A percentile compares a stretch with the other conserved stretches of the same genome.
Conservation (phyloP, 2,113 vertebrate species). For the Labeo rohita region DNA sequence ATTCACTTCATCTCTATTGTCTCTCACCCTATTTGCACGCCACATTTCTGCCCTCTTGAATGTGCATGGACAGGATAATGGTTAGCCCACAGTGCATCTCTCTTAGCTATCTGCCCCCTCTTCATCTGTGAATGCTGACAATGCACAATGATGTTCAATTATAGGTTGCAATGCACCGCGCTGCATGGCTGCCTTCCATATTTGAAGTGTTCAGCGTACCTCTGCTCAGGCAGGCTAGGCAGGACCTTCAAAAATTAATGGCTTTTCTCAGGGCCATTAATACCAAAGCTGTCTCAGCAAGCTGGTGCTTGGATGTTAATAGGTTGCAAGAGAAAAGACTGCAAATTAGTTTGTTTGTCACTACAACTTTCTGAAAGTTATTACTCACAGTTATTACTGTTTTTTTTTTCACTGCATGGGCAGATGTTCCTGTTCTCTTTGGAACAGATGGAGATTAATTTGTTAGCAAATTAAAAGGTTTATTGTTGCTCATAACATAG, state of each 20-base stretch:
- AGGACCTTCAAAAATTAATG: constrained; percentile 76
- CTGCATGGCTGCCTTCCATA: constrained; percentile 65
- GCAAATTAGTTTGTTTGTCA: constrained; percentile 60
- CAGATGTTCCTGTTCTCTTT: constrained; percentile 54
- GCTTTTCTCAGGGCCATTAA: constrained; percentile 74
- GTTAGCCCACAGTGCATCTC: constrained; percentile 65
- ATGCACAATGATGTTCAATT: constrained; percentile 65
- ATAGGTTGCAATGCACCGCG: constrained; percentile 58
- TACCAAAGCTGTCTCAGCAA: constrained; percentile 66
- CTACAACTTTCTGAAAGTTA: constrained; percentile 54
- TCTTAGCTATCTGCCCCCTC: constrained; percentile 53
- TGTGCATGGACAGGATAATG: constrained; percentile 66
- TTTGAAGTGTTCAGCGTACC: constrained; percentile 73
- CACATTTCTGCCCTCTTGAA: constrained; percentile 57
- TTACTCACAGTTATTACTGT: background rate
- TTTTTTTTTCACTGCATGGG: constrained; percentile 16
- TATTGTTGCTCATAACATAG: constrained; percentile 37
- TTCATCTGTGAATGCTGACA: constrained; percentile 65
- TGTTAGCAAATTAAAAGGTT: constrained; percentile 32
- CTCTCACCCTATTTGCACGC: constrained; percentile 61
- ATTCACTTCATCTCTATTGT: constrained; percentile 60
- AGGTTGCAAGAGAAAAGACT: constrained; percentile 20
- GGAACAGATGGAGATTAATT: constrained; percentile 45
- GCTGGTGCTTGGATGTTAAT: constrained; percentile 55
- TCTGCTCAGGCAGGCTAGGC: constrained; percentile 69